These are phyloP conservation scores for Phrynosoma blainvillii DNA, from an alignment of 2,113 vertebrate species.

Conservation along the genomic window DNA sequence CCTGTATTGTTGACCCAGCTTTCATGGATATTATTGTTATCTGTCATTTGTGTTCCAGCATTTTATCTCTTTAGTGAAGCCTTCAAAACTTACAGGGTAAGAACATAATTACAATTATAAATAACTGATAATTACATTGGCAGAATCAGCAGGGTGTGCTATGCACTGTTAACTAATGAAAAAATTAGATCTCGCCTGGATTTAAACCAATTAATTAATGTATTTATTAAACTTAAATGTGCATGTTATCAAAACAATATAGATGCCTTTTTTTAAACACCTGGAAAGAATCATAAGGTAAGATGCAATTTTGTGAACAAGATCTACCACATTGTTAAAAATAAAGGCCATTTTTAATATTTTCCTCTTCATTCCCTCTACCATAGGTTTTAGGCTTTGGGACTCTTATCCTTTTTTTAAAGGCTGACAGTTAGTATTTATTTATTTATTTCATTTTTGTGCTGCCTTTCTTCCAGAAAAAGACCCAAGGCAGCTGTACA, in stretches of 20 bases:
- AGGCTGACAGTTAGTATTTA: too few species aligned
- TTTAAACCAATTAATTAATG: conserved; percentile 9
- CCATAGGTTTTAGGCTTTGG: background rate
- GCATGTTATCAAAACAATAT: background rate
- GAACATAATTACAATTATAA: conserved; percentile 10
- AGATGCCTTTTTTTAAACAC: background rate
- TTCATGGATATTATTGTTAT: background rate
- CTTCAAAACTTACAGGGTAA: background rate
- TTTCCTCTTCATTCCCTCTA: background rate
- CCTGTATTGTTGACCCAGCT: background rate
- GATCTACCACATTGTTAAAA: background rate
- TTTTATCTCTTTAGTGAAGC: background rate
- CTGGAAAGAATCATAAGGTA: background rate
- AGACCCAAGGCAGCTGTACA: too few species aligned
- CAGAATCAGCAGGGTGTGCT: conserved; percentile 10
- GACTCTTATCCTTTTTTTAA: too few species aligned
- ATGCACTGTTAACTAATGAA: background rate
- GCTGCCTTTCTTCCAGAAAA: too few species aligned
- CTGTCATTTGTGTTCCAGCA: background rate
- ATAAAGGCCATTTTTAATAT: background rate
- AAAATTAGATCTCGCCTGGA: conserved; percentile 12
- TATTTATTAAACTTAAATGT: background rate
- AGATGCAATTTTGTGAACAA: background rate
- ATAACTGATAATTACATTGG: conserved; percentile 11
- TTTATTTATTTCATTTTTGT: too few species aligned